Base-by-base conservation (phyloP, 2,797 vertebrate species). In the Bryconaethiops microstoma region DNA sequence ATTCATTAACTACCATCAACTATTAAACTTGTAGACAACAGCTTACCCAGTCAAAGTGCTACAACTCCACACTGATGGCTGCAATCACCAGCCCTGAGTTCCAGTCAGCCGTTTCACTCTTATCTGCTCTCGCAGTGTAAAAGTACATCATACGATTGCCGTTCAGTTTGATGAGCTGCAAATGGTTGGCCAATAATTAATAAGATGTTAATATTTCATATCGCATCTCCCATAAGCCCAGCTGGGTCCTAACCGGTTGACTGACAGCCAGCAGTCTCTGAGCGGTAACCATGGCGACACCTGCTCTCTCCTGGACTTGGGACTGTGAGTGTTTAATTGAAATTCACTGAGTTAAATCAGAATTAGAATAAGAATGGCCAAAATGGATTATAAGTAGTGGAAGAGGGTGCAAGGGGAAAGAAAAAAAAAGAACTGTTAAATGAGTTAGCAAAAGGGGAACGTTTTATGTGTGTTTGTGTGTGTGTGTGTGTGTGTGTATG, bases 301-400 rank as follows among this genome's bases (percentile, higher is more conserved):
- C 74, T 84, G 77, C 74, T 85, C 84, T 84, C 82, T 87, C 78
- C 50, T 82, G 85, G 80, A 82, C 85, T 50, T 87, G 88, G 74
- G 42, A 83, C 76, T 76, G 79, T 73, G 64, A 90, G 78, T 81
- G 77, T 80, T 83, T 80, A 87, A 85, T 83, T 87, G 84, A 78
- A 87, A 84, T 85, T 85, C 81, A 86, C 85, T 86, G 80, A 84
- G 83, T 64, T 86, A 82, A 79, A 86, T 84, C 85, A 52, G 77
- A 78, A 81, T 84, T 84, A 79, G 76, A 83, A 87, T 83, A 81
- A 83, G 74, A 79, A 74, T 52, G 67, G 60, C 73, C 78, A 65
- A 77, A 76, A 84, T 72, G 80, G 65, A 82, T 80, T 84, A 74
- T 74, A 79, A 21, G 67, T 82, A n/a, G 57, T 55, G 52, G 54